Conservation (phyloP, 2,888 invertebrate genomes). For the Cataglyphis cursor region DNA sequence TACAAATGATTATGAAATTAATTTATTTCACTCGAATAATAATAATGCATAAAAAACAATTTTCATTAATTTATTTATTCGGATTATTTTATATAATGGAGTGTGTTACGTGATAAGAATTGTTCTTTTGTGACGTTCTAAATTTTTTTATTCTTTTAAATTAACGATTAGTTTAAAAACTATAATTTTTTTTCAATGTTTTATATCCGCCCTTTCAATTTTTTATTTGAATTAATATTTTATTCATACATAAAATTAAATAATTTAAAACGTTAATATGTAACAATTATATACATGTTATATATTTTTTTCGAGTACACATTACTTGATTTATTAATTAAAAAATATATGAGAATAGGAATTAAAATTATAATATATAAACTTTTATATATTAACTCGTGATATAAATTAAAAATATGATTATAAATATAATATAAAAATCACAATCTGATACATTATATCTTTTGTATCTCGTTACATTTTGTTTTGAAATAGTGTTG, state of each 20-base stretch:
- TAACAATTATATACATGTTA: not conserved
- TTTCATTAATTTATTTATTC: constrained; percentile 15
- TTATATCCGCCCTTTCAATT: not conserved
- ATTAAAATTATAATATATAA: not conserved
- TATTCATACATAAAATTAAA: not conserved
- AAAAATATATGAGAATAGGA: not conserved
- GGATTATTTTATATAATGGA: not conserved
- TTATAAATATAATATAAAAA: constrained; percentile 6
- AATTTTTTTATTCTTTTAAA: not conserved
- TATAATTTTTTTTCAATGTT: not conserved
- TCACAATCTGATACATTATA: not conserved
- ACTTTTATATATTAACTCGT: not conserved
- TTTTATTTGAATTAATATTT: constrained; percentile 14
- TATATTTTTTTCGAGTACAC: not conserved
- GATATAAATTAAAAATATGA: constrained; percentile 4
- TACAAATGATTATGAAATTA: not conserved
- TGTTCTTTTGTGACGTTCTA: not conserved
- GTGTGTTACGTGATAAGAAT: not conserved
- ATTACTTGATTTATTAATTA: not conserved
- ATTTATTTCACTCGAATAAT: not conserved
- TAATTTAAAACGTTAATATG: not conserved
- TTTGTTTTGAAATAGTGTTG: not conserved
- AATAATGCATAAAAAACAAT: not conserved
- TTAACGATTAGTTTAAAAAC: not conserved
- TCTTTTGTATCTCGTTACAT: not conserved